phyloP scores from a whole-genome alignment of 1,140 invertebrate genomes.

The Maniola jurtina region DNA sequence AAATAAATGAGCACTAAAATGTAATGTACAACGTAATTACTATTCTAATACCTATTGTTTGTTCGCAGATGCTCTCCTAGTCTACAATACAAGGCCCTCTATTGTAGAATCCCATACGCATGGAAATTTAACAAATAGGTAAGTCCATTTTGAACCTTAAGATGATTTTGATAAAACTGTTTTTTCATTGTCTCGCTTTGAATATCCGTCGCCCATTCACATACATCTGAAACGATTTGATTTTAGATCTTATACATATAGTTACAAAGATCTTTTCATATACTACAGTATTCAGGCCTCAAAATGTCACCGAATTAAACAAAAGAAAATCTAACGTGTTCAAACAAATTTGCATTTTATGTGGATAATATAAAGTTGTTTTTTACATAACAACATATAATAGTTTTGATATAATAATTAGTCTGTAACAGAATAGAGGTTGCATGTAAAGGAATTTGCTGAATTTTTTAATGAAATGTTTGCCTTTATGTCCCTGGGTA shows the following conservation, averaged over 20 bases:
- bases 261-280: slow-evolving; percentile 3
- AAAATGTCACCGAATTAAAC: slow-evolving; percentile 24
- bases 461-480: slow-evolving; percentile 31
- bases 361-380: slow-evolving; percentile 1
- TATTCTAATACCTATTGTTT: slow-evolving; percentile 43
- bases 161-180: slow-evolving; percentile 1
- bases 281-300: background rate
- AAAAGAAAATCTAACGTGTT: slow-evolving; percentile 15
- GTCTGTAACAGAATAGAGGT: slow-evolving; percentile 24
- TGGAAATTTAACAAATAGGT: slow-evolving; percentile 33
- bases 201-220: slow-evolving; percentile 16
- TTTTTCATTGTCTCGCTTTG: background rate
- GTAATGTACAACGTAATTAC: slow-evolving; percentile 34
- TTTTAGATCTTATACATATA: slow-evolving; percentile 1
- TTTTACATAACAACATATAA: background rate
- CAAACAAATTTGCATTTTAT: slow-evolving; percentile 33
- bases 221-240: background rate
- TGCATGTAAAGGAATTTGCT: slow-evolving; percentile 27
- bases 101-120: slow-evolving; percentile 35
- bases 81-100: slow-evolving; percentile 39
- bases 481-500: slow-evolving; percentile 24
- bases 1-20: slow-evolving; percentile 28
- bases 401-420: slow-evolving; percentile 33
- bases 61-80: slow-evolving; percentile 53
- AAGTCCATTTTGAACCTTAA: slow-evolving; percentile 40